Evolutionary conservation across 2,888 invertebrate species (phyloP).

Genomic region (Tenthredo mesomela): DNA sequence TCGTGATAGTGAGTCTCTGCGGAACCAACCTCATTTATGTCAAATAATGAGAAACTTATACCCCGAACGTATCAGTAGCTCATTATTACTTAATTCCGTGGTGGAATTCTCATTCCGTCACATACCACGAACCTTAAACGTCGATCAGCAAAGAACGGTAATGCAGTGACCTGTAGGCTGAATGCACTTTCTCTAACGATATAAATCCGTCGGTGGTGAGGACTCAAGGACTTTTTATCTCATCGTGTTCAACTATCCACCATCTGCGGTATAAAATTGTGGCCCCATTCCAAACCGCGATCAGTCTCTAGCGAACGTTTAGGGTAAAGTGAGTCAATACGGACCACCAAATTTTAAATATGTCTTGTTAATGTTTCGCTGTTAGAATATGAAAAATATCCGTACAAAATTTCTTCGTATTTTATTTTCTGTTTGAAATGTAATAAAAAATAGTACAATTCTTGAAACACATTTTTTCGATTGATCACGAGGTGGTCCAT

Average conservation of each 20-base stretch:
- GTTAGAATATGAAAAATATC: neutral
- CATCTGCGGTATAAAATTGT: neutral
- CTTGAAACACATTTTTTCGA: neutral
- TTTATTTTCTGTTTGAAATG: neutral
- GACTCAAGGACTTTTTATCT: neutral
- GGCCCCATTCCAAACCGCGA: neutral
- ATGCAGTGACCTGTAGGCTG: conserved; percentile 18
- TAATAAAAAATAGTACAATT: neutral
- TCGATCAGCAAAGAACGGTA: neutral
- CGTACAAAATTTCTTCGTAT: neutral
- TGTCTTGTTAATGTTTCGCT: neutral
- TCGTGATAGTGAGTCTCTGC: neutral
- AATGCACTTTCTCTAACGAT: conserved; percentile 8
- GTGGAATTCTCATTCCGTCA: neutral
- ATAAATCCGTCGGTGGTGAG: neutral
- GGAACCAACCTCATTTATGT: neutral
- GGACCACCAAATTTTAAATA: neutral
- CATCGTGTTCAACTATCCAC: neutral
- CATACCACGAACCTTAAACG: conserved; percentile 6
- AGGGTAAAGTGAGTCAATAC: neutral
- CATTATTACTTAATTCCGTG: conserved; percentile 14
- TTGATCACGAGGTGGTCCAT: neutral
- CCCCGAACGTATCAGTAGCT: neutral
- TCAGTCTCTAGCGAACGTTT: neutral
- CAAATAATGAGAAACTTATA: neutral